Evolutionary conservation across 2,113 vertebrate species (phyloP), one percentile per base, ranked within the genome.

Genomic region (Actenoides hombroni): DNA sequence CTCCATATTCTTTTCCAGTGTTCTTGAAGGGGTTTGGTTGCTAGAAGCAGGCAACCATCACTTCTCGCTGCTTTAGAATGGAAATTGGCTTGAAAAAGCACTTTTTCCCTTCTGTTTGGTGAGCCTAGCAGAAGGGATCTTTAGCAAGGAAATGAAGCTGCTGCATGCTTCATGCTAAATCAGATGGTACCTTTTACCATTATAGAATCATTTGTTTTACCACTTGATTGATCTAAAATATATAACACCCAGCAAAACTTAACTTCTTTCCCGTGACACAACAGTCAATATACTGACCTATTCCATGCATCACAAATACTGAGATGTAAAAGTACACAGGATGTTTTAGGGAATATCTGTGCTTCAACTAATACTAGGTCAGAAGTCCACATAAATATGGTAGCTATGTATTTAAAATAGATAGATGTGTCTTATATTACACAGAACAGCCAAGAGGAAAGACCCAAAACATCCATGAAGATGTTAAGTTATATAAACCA

Each of bases 231-330:
- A 84, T 24, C 87, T 81, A 93, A 81, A 59, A 91, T 49, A 40
- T 61, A 44, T 64, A 94, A 90, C 74, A 91, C 94, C 60, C 44
- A 39, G 64, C 74, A 95, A 93, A 94, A 94, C 77, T 79, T 83
- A 68, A 90, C 92, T 90, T 92, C 46, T 94, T 88, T 67, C 83
- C 53, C 78, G 59, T 67, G 90, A 94, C 37, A 16, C 35, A 77
- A 86, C 60, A 71, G 67, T 60, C 64, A 76, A 82, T 74, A 94
- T 73, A 88, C 19, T 82, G 60, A 97, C 83, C 63, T 92, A 92
- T 89, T 89, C 90, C 93, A 94, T 48, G 84, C 79, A 81, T 93
- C 91, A 95, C 59, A 89, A 95, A 92, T 37, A 79, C 4, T 78
- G 94, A 92, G 88, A 92, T 49, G 54, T 67, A 73, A 68, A 71